Evolutionary conservation across 2,888 invertebrate genomes (phyloP).

Genomic region (Tortrix viridana): DNA sequence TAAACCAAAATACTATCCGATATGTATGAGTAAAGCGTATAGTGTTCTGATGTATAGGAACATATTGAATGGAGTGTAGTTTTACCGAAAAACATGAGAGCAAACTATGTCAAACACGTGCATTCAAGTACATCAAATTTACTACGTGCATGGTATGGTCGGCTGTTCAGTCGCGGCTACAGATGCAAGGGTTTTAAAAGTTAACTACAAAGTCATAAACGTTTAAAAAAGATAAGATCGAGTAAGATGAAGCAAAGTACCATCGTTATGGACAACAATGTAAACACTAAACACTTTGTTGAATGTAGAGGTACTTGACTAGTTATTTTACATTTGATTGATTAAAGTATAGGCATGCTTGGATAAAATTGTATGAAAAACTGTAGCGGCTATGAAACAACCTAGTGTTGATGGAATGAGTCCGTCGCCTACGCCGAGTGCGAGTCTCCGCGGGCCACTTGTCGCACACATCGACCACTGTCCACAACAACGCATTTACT

Average conservation of each 20-base stretch:
- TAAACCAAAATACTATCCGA: constrained; percentile 68
- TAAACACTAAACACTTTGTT: background rate
- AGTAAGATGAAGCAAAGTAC: too few species aligned
- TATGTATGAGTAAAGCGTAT: constrained; percentile 83
- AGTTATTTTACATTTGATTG: constrained; percentile 50
- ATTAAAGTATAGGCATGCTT: constrained; percentile 47
- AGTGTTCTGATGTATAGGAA: constrained; percentile 70
- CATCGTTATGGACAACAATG: too few species aligned
- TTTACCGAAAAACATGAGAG: constrained; percentile 54
- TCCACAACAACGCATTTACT: constrained; percentile 83
- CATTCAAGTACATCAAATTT: constrained; percentile 52
- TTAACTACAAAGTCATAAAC: background rate
- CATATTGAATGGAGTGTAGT: constrained; percentile 56
- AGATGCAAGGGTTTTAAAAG: constrained; percentile 4
- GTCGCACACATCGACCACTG: constrained; percentile 53
- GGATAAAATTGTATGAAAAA: constrained; percentile 46
- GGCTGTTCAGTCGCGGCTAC: constrained; percentile 35
- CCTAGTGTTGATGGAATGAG: constrained; percentile 15
- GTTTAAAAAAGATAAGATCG: background rate
- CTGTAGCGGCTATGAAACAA: constrained; percentile 49
- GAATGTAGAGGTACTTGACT: constrained; percentile 29
- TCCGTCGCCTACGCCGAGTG: constrained; percentile 4
- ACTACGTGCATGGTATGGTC: constrained; percentile 61
- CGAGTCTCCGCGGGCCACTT: constrained; percentile 19
- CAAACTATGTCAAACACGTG: constrained; percentile 60